Percentiles rank a stretch among this genome's conserved stretches.
These are phyloP conservation scores for Acanthochromis polyacanthus DNA, from an alignment of 2,113 vertebrate species.

Conservation along the genomic window DNA sequence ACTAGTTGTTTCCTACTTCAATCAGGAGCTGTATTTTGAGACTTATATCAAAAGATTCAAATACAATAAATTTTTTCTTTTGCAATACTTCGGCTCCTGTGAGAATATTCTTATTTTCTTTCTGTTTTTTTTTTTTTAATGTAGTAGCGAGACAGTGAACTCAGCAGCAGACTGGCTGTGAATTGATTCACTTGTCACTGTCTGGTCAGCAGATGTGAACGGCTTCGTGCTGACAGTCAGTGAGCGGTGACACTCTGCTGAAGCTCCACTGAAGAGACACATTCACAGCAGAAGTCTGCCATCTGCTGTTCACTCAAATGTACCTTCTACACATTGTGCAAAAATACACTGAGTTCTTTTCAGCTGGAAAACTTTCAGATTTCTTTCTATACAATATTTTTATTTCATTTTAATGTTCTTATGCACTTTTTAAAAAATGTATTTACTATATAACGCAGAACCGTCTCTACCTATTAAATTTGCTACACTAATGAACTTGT, in stretches of 20 bases:
- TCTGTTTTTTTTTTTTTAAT: neutral
- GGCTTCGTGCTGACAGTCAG: neutral
- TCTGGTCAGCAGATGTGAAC: constrained; percentile 21
- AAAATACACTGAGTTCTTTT: neutral
- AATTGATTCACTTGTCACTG: neutral
- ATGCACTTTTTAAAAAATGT: neutral
- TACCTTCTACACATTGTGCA: neutral
- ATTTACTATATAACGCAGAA: too few species aligned
- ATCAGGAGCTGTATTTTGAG: neutral
- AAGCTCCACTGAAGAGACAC: neutral
- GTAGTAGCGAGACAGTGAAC: neutral
- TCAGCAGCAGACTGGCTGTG: neutral
- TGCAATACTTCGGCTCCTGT: neutral
- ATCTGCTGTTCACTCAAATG: constrained; percentile 56
- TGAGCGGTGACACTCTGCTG: neutral
- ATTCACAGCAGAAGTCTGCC: constrained; percentile 46
- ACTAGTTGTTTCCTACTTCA: neutral
- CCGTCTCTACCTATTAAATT: too few species aligned
- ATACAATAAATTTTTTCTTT: neutral
- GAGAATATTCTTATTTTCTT: neutral
- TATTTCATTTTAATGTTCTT: neutral
- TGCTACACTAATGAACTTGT: too few species aligned
- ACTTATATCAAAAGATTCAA: neutral
- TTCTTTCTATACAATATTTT: too few species aligned
- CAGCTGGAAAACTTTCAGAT: neutral